These are phyloP conservation scores for Mormyrus hasselquistii DNA, from an alignment of 2,797 vertebrate species.

Conservation along the genomic window DNA sequence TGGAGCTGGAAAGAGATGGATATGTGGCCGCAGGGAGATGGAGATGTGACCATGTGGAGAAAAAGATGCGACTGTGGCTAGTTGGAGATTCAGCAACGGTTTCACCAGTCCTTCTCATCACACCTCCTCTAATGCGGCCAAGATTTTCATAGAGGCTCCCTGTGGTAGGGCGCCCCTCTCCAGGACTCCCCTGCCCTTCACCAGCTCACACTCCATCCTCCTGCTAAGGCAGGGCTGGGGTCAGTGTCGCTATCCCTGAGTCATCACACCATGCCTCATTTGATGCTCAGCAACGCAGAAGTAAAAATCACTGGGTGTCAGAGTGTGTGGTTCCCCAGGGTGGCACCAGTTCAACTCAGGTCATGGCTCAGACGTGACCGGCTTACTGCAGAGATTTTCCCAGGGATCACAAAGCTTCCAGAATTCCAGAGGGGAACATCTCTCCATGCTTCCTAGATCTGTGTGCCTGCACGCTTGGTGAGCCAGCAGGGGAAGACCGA, in stretches of 20 bases:
- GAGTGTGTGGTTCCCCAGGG: background rate
- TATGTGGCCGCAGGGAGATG: background rate
- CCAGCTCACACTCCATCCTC: background rate
- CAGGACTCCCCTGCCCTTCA: background rate
- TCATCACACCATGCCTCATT: conserved; percentile 21
- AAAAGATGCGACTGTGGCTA: background rate
- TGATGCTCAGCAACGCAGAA: conserved; percentile 15
- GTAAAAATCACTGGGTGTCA: background rate
- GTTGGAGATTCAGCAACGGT: background rate
- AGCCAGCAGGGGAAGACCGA: background rate
- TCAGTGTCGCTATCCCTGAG: background rate
- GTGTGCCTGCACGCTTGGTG: background rate
- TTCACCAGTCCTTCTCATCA: background rate
- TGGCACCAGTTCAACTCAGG: too few relatives aligned
- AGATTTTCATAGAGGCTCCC: background rate
- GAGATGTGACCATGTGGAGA: background rate
- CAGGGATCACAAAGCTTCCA: background rate
- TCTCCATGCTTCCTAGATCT: background rate
- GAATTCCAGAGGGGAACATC: background rate
- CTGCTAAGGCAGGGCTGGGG: background rate
- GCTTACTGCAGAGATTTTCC: background rate
- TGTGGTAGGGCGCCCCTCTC: background rate
- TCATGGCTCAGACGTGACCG: background rate
- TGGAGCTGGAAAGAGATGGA: background rate
- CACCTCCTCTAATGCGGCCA: background rate